Base-by-base conservation (phyloP, 1,140 invertebrate genomes). In the Zophobas atratus region DNA sequence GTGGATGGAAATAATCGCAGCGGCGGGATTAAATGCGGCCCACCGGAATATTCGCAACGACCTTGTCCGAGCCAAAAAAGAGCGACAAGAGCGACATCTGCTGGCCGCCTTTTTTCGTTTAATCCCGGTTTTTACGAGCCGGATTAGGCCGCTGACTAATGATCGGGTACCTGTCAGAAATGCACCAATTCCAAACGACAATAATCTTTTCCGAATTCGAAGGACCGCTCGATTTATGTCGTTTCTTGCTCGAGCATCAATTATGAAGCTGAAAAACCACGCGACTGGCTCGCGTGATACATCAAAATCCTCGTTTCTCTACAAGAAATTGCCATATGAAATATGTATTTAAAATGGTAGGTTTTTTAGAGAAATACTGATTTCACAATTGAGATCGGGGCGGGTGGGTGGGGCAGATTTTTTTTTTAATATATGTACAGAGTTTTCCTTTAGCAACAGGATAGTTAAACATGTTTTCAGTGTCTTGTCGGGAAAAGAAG, bases 231-330 rank as follows among this genome's bases (percentile, higher is more conserved):
- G 60, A 67, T 67, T 67, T 67, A 67, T 67, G 41, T 67, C 60
- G 60, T 67, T 67, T 67, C 20, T 67, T 67, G 60, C 39, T 8
- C 60, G 33, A 32, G 20, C 60, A 67, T 67, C 60, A 67, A 67
- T 67, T 67, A 67, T 67, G 60, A 67, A 43, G 60, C 60, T 36
- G 60, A 67, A 67, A 67, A 67, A 43, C 6, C 60, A 67, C 60
- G 38, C 38, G 60, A 67, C 38, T n/a, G 38, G 6, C 8, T 67
- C 20, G 60, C 60, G 60, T 67, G 60, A 67, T 60, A 39, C 20
- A 46, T 67, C 60, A 67, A 32, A 67, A 60, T 43, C 20, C 43
- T n/a, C 60, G 60, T n/a, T 20, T 20, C 20, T 20, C 20, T 20
- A 20, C 20, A 20, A 20, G 20, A 20, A 20, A 20, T 20, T 20